Evolutionary conservation across 2,113 vertebrate genomes (phyloP), one percentile per base, ranked within the genome.

Genomic region (Thinocorus orbignyianus): DNA sequence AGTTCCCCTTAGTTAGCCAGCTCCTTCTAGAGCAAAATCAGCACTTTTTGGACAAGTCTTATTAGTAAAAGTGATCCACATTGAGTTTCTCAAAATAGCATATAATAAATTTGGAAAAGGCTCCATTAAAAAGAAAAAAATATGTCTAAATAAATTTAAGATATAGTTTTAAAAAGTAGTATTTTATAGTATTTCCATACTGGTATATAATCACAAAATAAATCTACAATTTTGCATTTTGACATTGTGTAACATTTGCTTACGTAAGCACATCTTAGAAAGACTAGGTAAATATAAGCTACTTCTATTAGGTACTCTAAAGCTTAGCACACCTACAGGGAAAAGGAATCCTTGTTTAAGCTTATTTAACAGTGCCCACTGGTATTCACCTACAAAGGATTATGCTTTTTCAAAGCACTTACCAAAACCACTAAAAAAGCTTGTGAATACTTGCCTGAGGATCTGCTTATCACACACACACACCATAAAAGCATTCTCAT

Each of bases 401-500:
- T 62, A 71, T 10, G 5, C n/a, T 74, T 17, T 71, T 85, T 51
- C 61, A 76, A 92, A 82, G 46, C 23, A 51, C 61, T 90, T 79
- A 78, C 4, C 41, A 76, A 88, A 93, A 62, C 13, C 46, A 76
- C 48, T 22, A 30, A 58, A 90, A 90, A 55, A 48, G 8, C 79
- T 28, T 37, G 30, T 39, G 26, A 83, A 4, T 42, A 55, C 90
- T 46, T 82, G 70, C 31, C 39, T 51, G 54, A 79, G 24, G 70
- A 88, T 76, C 17, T 82, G 66, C 70, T 35, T 49, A 54, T 35
- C 57, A 22, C 30, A 39, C 9, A 10, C 57, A 6, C n/a, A 2
- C 31, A 7, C 55, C 1, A 0, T 15, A 80, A 33, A 5, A 52
- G 28, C 6, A 20, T 6, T 92, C 44, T 10, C 6, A 1, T 64